Evolutionary conservation across 2,113 vertebrate genomes (phyloP), one percentile per base, ranked within the genome.

Genomic region (Xenopus borealis): DNA sequence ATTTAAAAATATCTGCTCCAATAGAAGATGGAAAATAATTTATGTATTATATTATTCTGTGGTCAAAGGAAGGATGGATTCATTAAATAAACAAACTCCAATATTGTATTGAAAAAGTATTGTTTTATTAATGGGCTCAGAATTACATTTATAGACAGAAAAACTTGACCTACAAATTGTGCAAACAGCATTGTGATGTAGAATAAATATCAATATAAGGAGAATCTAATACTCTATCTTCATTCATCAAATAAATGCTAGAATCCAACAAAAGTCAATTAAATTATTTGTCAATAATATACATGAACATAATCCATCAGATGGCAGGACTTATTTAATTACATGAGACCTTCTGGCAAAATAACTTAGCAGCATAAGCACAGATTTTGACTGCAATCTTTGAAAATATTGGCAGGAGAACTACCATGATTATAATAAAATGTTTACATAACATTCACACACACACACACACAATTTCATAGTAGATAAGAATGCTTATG

Each of bases 211-310:
- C 58, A 61, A n/a, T 7, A 23, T 10, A 61, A 3, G 11, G 33
- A 45, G n/a, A 16, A 13, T 57, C 27, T 12, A 10, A 19, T 66
- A 57, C 30, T 73, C 47, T 57, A 58, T 73, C 71, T 55, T 72
- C 13, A 65, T 66, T 66, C 7, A 14, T 27, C 52, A 59, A 59
- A 59, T 46, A 74, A 66, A 67, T 17, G 20, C 47, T 61, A 61
- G 19, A 47, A 47, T 59, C 33, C 52, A 30, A 46, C 72, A 66
- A 66, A 74, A 66, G 40, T 66, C 72, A 74, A 74, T 67, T 59
- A 12, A 67, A 66, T 74, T 59, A 59, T n/a, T 58, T 74, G 72
- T 74, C 72, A n/a, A 74, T 74, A 74, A 67, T 74, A 10, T 30
- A 4, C 47, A 18, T 59, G 30, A 47, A 64, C 40, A 46, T 27